Evolutionary conservation across 2,888 invertebrate genomes (phyloP).

Genomic region (Rutpela maculata): DNA sequence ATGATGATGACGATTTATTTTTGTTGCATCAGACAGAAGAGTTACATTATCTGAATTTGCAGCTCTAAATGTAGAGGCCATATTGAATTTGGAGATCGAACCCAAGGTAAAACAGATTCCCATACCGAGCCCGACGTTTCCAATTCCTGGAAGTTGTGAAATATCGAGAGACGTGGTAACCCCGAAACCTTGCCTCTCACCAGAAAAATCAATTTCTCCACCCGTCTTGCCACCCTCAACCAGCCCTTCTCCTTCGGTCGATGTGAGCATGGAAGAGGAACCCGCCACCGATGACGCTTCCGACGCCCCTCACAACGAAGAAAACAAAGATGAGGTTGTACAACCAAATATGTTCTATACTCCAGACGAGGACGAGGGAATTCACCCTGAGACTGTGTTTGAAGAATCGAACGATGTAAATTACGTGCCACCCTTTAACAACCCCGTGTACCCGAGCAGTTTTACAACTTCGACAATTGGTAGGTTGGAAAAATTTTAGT

Average conservation of each 20-base stretch:
- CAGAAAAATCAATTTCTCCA: constrained; percentile 19
- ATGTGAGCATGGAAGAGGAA: constrained; percentile 10
- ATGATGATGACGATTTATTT: not conserved
- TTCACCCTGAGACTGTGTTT: constrained; percentile 48
- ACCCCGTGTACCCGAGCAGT: constrained; percentile 72
- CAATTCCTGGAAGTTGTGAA: constrained; percentile 67
- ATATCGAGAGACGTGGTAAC: constrained; percentile 28
- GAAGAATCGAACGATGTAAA: constrained; percentile 65
- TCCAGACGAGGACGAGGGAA: constrained; percentile 69
- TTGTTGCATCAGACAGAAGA: not conserved
- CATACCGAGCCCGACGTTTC: constrained; percentile 66
- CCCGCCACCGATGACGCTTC: constrained; percentile 11
- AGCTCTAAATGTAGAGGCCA: constrained; percentile 69
- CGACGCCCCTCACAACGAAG: constrained; percentile 9
- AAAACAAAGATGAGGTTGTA: constrained; percentile 40
- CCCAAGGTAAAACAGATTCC: constrained; percentile 63
- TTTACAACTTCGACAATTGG: constrained; percentile 67
- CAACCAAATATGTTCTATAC: constrained; percentile 69
- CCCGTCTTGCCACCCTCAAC: constrained; percentile 21
- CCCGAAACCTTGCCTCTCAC: constrained; percentile 17
- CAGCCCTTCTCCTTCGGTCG: constrained; percentile 14
- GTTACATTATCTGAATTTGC: constrained; percentile 39
- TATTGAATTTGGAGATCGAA: constrained; percentile 69
- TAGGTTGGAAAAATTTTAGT: constrained; percentile 45
- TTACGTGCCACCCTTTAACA: constrained; percentile 74